Evolutionary conservation across 2,113 vertebrate species (phyloP).

Genomic region (Archocentrus centrarchus): DNA sequence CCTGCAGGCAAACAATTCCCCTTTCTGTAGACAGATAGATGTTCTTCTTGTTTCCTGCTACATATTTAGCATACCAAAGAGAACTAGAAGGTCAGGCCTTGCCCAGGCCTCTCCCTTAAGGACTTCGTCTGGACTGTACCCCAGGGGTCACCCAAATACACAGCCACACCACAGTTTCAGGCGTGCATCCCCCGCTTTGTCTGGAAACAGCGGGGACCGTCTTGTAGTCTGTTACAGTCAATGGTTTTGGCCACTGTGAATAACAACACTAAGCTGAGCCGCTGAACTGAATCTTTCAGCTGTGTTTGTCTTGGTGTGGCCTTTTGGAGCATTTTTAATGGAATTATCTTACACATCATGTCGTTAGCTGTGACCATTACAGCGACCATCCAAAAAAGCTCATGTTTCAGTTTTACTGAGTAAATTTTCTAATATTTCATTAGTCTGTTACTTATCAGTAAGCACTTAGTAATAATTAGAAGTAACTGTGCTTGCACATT

Average conservation of each 20-base stretch:
- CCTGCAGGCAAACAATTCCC: conserved; percentile 64
- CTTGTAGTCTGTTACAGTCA: neutral
- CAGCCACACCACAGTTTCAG: conserved; percentile 51
- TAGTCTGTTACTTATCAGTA: neutral
- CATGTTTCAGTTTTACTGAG: neutral
- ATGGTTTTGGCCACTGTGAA: neutral
- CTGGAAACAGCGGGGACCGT: conserved; percentile 8
- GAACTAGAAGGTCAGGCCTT: conserved; percentile 68
- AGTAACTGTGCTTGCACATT: neutral
- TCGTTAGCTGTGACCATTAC: neutral
- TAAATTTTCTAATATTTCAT: conserved; percentile 1
- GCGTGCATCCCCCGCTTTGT: conserved; percentile 12
- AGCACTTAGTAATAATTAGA: neutral
- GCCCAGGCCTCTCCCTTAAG: conserved; percentile 26
- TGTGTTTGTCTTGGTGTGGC: neutral
- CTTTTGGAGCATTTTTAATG: neutral
- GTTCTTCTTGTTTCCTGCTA: conserved; percentile 67
- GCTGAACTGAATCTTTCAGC: neutral
- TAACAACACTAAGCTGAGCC: neutral
- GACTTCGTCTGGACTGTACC: conserved; percentile 47
- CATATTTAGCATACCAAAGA: conserved; percentile 77
- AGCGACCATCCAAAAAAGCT: neutral
- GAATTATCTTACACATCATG: neutral
- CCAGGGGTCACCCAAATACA: conserved; percentile 58
- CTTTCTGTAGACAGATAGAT: conserved; percentile 70